Base-by-base conservation (phyloP, 2,888 invertebrate genomes). In the Lycophotia porphyrea region DNA sequence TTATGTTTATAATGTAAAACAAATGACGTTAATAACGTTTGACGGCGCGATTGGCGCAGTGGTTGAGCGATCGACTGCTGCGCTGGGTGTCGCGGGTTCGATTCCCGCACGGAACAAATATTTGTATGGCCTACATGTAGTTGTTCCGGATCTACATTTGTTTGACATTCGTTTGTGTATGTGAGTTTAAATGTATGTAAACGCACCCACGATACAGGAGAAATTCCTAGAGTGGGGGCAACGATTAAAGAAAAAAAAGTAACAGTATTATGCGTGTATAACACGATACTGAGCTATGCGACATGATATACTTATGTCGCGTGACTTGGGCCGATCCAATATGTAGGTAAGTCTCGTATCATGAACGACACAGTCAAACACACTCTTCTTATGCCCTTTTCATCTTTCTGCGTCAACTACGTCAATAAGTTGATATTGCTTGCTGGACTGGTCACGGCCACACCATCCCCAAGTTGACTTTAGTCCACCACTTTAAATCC, bases 271-370 rank as follows among this genome's bases (percentile, higher is more conserved):
- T 36, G 55, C 31, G 27, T 69, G 42, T 68, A 21, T 79, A 52
- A 44, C 78, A 78, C 64, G 55, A 60, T 79, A 69, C 64, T 42
- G 78, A 78, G 58, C 78, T 82, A 69, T 82, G 64, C 76, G 82
- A 68, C 82, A 79, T 78, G 58, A 47, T 31, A 78, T 76, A 66
- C 52, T 24, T 52, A 70, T 44, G 49, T 69, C 44, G 70, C 79
- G 83, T 83, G 80, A 78, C 83, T 66, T 44, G 36, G 47, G 27
- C n/a, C 71, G 49, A 71, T 71, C 27, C 42, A 78, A 68, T 79
- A 76, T 36, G 49, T 55, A 18, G n/a, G n/a, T 39, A 39, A 27
- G 55, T 72, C 47, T 80, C 15, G 24, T 39, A 42, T 52, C 44
- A 63, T 34, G 36, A 66, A 66, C 44, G 42, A 65, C 60, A 60